Evolutionary conservation across 2,797 vertebrate species (phyloP).

Genomic region (Micrastur ruficollis): DNA sequence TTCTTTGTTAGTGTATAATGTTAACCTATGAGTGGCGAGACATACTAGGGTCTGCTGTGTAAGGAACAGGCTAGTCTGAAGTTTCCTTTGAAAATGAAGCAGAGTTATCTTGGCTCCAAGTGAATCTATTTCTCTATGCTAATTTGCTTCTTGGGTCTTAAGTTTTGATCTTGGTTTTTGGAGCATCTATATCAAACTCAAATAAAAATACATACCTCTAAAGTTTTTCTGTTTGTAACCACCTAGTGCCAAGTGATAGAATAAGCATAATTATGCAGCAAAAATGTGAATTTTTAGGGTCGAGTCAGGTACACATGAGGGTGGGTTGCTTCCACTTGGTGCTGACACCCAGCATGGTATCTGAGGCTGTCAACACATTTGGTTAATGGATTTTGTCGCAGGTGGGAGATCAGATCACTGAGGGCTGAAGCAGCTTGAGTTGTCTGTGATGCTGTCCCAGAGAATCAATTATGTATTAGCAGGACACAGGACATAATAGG

Average conservation of each 20-base stretch:
- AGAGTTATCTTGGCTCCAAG: background rate
- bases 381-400: background rate
- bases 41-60: background rate
- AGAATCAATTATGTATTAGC: background rate
- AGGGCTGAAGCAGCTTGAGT: background rate
- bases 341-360: background rate
- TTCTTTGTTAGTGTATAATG: background rate
- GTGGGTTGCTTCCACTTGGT: background rate
- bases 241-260: background rate
- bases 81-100: background rate
- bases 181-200: background rate
- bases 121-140: background rate
- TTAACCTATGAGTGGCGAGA: background rate
- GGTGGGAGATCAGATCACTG: background rate
- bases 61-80: background rate
- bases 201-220: background rate
- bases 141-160: background rate
- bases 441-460: background rate
- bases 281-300: background rate
- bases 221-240: background rate
- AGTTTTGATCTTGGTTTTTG: background rate
- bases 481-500: fast-evolving
- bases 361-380: background rate
- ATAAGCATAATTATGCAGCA: background rate
- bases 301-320: background rate